These are phyloP conservation scores for Cnemophilus loriae DNA, from an alignment of 2,113 vertebrate genomes.

Conservation along the genomic window DNA sequence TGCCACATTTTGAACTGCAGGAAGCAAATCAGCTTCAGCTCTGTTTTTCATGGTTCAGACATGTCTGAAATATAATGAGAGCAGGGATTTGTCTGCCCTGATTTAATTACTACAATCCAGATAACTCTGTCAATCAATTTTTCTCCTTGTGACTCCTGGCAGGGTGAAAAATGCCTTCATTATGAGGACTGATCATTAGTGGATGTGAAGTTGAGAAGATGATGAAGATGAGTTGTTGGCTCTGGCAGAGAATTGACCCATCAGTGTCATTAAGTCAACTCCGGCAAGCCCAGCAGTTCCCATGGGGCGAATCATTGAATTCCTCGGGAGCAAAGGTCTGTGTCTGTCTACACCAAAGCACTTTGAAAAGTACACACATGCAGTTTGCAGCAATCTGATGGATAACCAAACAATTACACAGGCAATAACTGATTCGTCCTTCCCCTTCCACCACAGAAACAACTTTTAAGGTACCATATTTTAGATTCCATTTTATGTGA, in stretches of 20 bases:
- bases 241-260: slow-evolving; percentile 65
- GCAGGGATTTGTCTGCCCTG: slow-evolving; percentile 69
- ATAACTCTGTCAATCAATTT: slow-evolving; percentile 75
- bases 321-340: slow-evolving; percentile 59
- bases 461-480: slow-evolving; percentile 9
- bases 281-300: background rate
- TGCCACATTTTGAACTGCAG: slow-evolving; percentile 20
- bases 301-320: slow-evolving; percentile 46
- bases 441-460: slow-evolving; percentile 6
- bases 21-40: slow-evolving; percentile 54
- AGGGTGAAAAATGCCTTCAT: slow-evolving; percentile 73
- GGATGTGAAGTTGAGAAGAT: slow-evolving; percentile 68
- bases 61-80: slow-evolving; percentile 71
- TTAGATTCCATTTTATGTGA: slow-evolving; percentile 20
- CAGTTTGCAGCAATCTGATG: slow-evolving; percentile 43
- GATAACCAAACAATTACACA: slow-evolving; percentile 57
- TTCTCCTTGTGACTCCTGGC: slow-evolving; percentile 67
- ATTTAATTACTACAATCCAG: slow-evolving; percentile 72
- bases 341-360: slow-evolving; percentile 40
- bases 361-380: slow-evolving; percentile 30
- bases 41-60: slow-evolving; percentile 62
- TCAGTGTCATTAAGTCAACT: slow-evolving; percentile 66
- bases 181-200: slow-evolving; percentile 70
- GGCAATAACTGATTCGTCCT: slow-evolving; percentile 9
- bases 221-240: slow-evolving; percentile 70